Conservation (phyloP, 2,797 vertebrate species). For the Hydrolagus colliei region DNA sequence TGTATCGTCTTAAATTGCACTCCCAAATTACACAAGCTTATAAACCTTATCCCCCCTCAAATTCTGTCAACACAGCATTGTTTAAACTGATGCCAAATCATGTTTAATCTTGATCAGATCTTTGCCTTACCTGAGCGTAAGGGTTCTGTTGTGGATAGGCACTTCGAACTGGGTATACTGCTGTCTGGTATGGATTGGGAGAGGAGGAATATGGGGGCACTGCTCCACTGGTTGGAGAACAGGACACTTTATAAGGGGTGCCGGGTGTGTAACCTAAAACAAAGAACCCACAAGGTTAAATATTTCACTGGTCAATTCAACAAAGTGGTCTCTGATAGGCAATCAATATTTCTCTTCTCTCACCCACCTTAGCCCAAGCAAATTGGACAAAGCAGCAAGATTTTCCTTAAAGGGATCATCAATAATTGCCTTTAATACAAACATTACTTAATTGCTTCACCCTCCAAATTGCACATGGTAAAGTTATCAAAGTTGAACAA, state of each 20-base stretch:
- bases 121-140: constrained; percentile 76
- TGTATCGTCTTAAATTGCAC: not conserved
- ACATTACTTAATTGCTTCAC: no score
- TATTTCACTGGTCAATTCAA: not conserved
- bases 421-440: no score
- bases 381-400: no score
- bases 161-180: constrained; percentile 88
- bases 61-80: no score
- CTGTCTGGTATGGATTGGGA: constrained; percentile 81
- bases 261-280: constrained; percentile 83
- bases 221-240: constrained; percentile 84
- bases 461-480: no score
- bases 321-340: not conserved
- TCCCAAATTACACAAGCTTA: not conserved
- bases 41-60: not conserved
- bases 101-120: not conserved
- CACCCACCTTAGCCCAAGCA: no score
- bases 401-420: no score
- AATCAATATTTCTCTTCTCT: no score
- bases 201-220: constrained; percentile 88
- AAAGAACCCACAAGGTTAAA: constrained; percentile 34
- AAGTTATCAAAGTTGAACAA: no score
- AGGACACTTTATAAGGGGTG: constrained; percentile 94
- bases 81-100: no score
- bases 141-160: constrained; percentile 92